A percentile compares a stretch with the other conserved stretches of the same genome.
phyloP scores from a whole-genome alignment of 2,888 invertebrate genomes.

The Polietes domitor region DNA sequence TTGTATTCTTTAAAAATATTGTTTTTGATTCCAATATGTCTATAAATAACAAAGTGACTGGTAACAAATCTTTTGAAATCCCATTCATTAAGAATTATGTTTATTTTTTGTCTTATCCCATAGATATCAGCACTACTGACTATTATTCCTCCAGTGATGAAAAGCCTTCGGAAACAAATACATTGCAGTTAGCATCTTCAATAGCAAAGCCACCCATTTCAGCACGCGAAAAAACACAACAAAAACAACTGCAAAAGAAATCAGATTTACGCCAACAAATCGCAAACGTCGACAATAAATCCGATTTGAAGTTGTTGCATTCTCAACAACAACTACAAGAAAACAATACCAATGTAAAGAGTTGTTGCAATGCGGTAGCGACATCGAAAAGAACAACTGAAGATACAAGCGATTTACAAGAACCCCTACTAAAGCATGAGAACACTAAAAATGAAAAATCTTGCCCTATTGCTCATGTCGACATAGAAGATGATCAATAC shows the following conservation, averaged over 20 bases:
- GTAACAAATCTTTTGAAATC: neutral
- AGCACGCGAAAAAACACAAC: slow-evolving; percentile 5
- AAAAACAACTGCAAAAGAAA: slow-evolving; percentile 46
- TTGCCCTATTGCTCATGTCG: neutral
- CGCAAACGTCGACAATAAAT: slow-evolving; percentile 57
- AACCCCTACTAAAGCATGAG: neutral
- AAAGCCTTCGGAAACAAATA: slow-evolving; percentile 30
- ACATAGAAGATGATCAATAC: slow-evolving; percentile 12
- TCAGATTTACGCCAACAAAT: slow-evolving; percentile 55
- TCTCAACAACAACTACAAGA: neutral
- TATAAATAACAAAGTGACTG: neutral
- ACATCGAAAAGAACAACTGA: slow-evolving; percentile 34
- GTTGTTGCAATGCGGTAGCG: no score
- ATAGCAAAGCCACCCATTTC: neutral
- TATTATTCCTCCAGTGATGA: slow-evolving; percentile 45
- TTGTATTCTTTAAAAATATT: no score
- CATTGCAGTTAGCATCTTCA: slow-evolving; percentile 32
- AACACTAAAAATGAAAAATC: neutral
- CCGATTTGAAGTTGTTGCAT: slow-evolving; percentile 49
- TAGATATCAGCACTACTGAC: slow-evolving; percentile 45
- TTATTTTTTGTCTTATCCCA: slow-evolving; percentile 18
- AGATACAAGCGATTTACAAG: neutral
- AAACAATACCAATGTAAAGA: neutral
- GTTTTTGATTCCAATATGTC: no score
- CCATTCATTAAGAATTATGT: neutral